phyloP scores from a whole-genome alignment of 1,140 invertebrate genomes.

The Anoplolepis gracilipes region DNA sequence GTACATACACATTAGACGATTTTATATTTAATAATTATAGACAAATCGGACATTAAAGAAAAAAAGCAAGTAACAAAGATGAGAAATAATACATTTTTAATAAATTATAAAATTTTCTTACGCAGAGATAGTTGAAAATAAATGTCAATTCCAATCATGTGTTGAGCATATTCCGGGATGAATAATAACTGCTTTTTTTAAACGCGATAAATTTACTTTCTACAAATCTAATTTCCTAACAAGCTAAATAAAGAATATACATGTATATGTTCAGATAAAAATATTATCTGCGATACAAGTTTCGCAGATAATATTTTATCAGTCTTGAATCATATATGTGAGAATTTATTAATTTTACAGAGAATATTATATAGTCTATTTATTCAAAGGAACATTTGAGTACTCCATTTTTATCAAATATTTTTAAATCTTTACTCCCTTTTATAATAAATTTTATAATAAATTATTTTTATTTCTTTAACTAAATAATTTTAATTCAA shows the following conservation, averaged over 20 bases:
- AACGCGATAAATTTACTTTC: too few species aligned
- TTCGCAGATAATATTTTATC: too few species aligned
- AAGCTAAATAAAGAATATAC: slow-evolving; percentile 66
- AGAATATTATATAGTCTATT: background rate
- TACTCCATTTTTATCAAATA: too few species aligned
- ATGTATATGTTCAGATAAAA: slow-evolving; percentile 63
- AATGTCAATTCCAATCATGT: slow-evolving; percentile 24
- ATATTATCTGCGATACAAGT: slow-evolving; percentile 52
- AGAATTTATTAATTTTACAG: slow-evolving; percentile 10
- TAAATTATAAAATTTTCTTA: slow-evolving; percentile 39
- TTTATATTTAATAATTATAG: background rate
- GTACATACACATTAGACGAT: background rate
- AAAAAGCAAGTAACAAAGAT: too few species aligned
- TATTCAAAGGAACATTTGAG: background rate
- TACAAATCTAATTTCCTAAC: slow-evolving; percentile 18
- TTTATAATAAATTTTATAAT: too few species aligned
- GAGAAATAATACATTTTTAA: slow-evolving; percentile 64
- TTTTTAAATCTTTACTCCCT: too few species aligned
- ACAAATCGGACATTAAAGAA: too few species aligned
- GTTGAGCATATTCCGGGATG: slow-evolving; percentile 5
- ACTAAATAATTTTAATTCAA: too few species aligned
- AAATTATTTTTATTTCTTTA: too few species aligned
- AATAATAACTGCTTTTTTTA: too few species aligned
- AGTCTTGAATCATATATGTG: background rate
- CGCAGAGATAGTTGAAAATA: slow-evolving; percentile 29